A percentile compares a stretch with the other conserved stretches of the same genome.
Evolutionary conservation across 2,113 vertebrate genomes (phyloP).

Genomic region (Corythaixoides concolor): DNA sequence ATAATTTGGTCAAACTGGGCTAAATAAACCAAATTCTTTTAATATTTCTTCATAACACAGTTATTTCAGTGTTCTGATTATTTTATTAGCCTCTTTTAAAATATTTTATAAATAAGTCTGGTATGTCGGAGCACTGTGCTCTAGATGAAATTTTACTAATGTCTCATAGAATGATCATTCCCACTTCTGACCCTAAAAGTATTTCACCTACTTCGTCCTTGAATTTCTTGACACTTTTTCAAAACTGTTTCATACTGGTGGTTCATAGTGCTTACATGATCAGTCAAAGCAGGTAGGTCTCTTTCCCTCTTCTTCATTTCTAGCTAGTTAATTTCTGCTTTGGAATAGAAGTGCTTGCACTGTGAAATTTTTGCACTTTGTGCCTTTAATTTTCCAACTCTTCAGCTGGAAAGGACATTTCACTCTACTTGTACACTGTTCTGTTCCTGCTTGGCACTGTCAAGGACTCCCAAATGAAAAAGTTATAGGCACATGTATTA

Average conservation of each 20-base stretch:
- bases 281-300: background rate
- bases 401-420: background rate
- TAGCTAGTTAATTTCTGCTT: background rate
- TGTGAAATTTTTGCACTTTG: background rate
- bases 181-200: background rate
- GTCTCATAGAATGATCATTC: background rate
- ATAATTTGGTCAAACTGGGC: background rate
- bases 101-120: background rate
- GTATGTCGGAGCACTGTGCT: accelerated
- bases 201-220: background rate
- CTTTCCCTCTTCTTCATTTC: background rate
- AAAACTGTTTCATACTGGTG: background rate
- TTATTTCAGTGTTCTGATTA: background rate
- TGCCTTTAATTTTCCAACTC: background rate
- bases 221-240: background rate
- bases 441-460: background rate
- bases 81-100: background rate
- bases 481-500: background rate
- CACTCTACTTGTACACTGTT: background rate
- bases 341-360: background rate
- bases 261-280: background rate
- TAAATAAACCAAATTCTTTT: background rate
- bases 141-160: background rate
- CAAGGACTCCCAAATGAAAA: background rate
- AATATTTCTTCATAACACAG: background rate